A percentile compares a stretch with the other conserved stretches of the same genome.
phyloP scores from a whole-genome alignment of 2,113 vertebrate genomes.

The Patagioenas fasciata region DNA sequence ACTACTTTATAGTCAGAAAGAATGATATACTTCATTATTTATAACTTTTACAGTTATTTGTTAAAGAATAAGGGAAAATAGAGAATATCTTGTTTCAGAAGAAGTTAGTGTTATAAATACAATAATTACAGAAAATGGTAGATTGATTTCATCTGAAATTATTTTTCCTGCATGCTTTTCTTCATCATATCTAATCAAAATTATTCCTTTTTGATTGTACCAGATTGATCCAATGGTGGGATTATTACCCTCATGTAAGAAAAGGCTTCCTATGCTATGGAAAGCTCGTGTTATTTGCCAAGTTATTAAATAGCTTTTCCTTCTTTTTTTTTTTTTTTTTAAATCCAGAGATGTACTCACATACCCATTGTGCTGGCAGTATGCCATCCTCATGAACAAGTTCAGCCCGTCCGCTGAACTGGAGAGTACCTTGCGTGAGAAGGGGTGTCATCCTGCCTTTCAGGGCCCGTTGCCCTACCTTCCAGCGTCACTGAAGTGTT shows the following conservation, averaged over 20 bases:
- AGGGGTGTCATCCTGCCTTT: constrained; percentile 80
- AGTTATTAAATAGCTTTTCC: background rate
- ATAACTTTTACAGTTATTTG: background rate
- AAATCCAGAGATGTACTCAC: constrained; percentile 80
- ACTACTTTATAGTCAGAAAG: background rate
- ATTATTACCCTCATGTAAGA: background rate
- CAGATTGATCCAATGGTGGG: background rate
- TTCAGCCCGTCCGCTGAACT: constrained; percentile 77
- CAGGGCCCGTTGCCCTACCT: constrained; percentile 45
- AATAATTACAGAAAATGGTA: background rate
- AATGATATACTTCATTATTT: background rate
- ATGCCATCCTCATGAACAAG: constrained; percentile 89
- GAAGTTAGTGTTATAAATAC: background rate
- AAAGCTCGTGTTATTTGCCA: background rate
- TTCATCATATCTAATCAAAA: background rate
- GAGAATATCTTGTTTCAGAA: background rate
- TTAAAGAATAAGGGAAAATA: background rate
- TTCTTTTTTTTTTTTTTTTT: background rate
- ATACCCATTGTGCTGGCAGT: constrained; percentile 85
- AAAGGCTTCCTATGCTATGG: background rate
- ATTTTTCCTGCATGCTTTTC: background rate
- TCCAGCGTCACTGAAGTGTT: constrained; percentile 80
- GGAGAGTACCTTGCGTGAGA: constrained; percentile 71
- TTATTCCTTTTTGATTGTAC: background rate
- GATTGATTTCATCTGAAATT: background rate